A percentile compares a stretch with the other conserved stretches of the same genome.
Evolutionary conservation across 2,113 vertebrate species (phyloP).

Genomic region (Accipiter cooperii): DNA sequence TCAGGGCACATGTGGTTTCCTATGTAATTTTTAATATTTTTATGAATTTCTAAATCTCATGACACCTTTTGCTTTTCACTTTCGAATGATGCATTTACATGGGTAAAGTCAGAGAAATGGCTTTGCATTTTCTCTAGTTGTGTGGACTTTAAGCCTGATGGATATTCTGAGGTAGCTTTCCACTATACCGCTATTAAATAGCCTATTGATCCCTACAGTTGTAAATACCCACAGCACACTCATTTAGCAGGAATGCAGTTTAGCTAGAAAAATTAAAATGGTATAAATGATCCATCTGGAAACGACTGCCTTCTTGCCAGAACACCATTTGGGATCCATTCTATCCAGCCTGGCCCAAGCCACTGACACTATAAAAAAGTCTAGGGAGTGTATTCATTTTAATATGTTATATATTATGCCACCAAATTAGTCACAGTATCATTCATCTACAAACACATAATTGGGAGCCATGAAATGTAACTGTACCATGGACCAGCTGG

Average conservation of each 20-base stretch:
- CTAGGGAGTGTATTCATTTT: constrained; percentile 5
- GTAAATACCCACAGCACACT: not conserved
- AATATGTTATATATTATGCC: constrained; percentile 7
- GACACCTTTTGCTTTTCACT: not conserved
- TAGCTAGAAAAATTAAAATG: constrained; percentile 15
- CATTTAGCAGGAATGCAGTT: not conserved
- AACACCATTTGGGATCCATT: constrained; percentile 35
- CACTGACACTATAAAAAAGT: not conserved
- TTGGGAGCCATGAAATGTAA: not conserved
- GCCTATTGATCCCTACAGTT: not conserved
- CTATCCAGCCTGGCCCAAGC: not conserved
- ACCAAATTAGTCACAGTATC: constrained; percentile 33
- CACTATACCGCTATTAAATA: not conserved
- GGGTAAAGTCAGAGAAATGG: not conserved
- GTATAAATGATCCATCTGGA: constrained; percentile 40
- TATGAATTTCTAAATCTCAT: not conserved
- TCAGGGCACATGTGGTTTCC: not conserved
- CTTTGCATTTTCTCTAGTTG: not conserved
- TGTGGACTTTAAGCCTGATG: not conserved
- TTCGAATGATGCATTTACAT: not conserved
- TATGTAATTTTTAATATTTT: not conserved
- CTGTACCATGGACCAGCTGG: not conserved
- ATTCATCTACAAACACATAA: constrained; percentile 17
- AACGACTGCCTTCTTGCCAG: not conserved
- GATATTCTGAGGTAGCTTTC: not conserved